phyloP scores from a whole-genome alignment of 1,140 invertebrate genomes.

The Thaumatotibia leucotreta region DNA sequence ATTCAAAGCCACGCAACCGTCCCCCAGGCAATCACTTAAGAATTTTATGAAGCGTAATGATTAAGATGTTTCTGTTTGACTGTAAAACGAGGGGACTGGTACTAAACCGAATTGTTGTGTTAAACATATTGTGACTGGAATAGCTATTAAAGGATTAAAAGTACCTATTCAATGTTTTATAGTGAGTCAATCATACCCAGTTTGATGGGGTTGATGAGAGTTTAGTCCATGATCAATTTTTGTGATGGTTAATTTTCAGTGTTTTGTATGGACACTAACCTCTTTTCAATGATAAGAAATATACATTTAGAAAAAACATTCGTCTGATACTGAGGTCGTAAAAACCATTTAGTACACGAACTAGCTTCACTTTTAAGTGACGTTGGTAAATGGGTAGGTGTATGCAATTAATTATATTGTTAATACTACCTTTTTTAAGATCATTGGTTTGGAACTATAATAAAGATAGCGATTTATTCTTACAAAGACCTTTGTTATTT shows the following conservation, averaged over 20 bases:
- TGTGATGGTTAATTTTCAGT: neutral
- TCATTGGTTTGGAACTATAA: neutral
- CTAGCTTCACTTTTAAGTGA: no score
- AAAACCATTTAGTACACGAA: no score
- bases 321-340: no score
- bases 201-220: neutral
- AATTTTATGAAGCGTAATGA: constrained; percentile 73
- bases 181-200: neutral
- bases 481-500: neutral
- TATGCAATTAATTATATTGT: no score
- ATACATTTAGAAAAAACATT: no score
- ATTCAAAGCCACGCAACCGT: constrained; percentile 62
- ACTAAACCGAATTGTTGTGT: constrained; percentile 44
- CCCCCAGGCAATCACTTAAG: constrained; percentile 72
- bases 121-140: constrained; percentile 69
- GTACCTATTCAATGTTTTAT: constrained; percentile 2
- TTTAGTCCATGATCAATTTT: neutral
- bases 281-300: no score
- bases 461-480: neutral
- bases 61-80: constrained; percentile 69
- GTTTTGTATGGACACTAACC: no score
- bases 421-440: no score
- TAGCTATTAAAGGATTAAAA: constrained; percentile 68
- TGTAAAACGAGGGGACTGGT: constrained; percentile 47
- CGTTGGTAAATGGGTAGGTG: no score